Conservation (phyloP, 2,888 invertebrate species). For the Timema cristinae region DNA sequence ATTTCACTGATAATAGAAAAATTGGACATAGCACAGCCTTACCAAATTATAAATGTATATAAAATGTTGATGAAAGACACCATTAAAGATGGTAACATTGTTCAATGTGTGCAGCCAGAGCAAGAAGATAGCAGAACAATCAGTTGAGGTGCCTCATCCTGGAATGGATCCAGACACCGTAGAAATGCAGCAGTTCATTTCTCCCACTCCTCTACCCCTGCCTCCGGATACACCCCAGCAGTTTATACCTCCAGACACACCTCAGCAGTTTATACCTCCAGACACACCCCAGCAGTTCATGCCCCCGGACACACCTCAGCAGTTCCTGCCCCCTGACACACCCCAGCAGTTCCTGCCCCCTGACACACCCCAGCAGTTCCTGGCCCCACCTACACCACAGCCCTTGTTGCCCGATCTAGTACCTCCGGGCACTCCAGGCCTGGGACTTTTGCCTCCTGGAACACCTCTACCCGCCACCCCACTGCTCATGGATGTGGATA, state of each 20-base stretch:
- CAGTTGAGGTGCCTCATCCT: conserved; percentile 15
- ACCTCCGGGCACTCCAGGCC: conserved; percentile 15
- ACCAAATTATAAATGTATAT: too few relatives aligned
- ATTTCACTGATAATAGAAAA: too few relatives aligned
- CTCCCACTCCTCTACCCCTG: conserved; percentile 38
- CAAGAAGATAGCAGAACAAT: conserved; percentile 15
- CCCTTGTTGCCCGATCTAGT: conserved; percentile 27
- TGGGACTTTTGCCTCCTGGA: conserved; percentile 14
- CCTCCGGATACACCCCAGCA: conserved; percentile 45
- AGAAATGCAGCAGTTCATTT: conserved; percentile 35
- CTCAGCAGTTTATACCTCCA: conserved; percentile 40
- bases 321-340: conserved; percentile 51
- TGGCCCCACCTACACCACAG: conserved; percentile 51
- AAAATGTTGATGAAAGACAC: too few relatives aligned
- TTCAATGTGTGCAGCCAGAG: background rate
- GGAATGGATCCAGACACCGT: conserved; percentile 14
- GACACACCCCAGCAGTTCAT: conserved; percentile 37
- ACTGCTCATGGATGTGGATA: conserved; percentile 48
- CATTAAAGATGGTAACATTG: too few relatives aligned
- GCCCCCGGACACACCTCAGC: conserved; percentile 48
- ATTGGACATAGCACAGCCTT: too few relatives aligned
- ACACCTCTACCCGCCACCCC: conserved; percentile 40
- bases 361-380: conserved; percentile 48
- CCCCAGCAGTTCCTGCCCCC: conserved; percentile 42
- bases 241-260: conserved; percentile 46